Conservation (phyloP, 2,888 invertebrate genomes). For the Elmis aenea region DNA sequence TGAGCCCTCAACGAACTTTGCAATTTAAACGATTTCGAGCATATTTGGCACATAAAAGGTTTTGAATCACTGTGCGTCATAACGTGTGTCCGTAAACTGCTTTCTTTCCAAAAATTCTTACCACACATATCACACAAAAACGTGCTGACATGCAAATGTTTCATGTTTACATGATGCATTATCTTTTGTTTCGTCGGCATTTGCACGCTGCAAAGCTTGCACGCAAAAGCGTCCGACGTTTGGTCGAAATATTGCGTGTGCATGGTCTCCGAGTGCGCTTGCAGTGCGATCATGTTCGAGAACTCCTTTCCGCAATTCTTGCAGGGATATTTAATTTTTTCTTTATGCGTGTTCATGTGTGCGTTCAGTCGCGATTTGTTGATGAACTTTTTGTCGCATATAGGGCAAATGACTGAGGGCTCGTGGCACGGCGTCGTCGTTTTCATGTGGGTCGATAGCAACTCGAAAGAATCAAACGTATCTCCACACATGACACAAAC, state of each 20-base stretch:
- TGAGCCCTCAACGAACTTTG: slow-evolving; percentile 38
- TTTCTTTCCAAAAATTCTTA: slow-evolving; percentile 46
- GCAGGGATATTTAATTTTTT: slow-evolving; percentile 18
- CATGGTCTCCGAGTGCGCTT: slow-evolving; percentile 15
- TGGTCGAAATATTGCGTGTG: slow-evolving; percentile 24
- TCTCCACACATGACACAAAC: slow-evolving; percentile 17
- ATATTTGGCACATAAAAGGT: slow-evolving; percentile 38
- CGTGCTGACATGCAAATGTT: slow-evolving; percentile 21
- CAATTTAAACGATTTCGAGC: slow-evolving; percentile 40
- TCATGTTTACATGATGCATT: slow-evolving; percentile 21
- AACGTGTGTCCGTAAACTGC: slow-evolving; percentile 16
- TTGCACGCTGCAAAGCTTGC: slow-evolving; percentile 17
- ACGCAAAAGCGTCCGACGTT: slow-evolving; percentile 15
- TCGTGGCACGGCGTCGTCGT: slow-evolving; percentile 6
- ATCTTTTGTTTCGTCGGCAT: slow-evolving; percentile 13
- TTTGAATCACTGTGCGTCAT: slow-evolving; percentile 19
- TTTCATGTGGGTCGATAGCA: slow-evolving; percentile 14
- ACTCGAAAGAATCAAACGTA: slow-evolving; percentile 14
- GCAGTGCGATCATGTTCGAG: slow-evolving; percentile 12
- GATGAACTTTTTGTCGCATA: slow-evolving; percentile 18
- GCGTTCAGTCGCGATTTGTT: slow-evolving; percentile 17
- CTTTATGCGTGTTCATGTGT: slow-evolving; percentile 18
- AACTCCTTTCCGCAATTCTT: slow-evolving; percentile 17
- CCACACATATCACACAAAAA: slow-evolving; percentile 48
- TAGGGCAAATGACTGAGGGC: slow-evolving; percentile 6